phyloP scores from a whole-genome alignment of 2,888 invertebrate species.

The Drosophila hamatofila region DNA sequence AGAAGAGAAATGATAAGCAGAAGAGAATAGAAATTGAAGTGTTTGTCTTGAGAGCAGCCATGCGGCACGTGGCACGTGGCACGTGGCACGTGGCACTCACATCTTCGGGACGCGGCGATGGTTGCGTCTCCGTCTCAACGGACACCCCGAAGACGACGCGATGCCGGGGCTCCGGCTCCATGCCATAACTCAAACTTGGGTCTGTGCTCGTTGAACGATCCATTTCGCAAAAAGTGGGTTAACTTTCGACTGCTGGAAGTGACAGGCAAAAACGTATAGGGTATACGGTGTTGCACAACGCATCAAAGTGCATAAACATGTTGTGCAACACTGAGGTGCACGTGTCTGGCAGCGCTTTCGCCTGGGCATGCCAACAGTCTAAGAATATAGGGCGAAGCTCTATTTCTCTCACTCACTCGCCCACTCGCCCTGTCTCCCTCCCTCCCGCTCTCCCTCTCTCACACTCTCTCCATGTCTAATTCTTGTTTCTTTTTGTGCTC shows the following conservation, averaged over 20 bases:
- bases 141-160: not conserved
- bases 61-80: too few species aligned
- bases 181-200: too few species aligned
- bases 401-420: not conserved
- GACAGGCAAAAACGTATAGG: not conserved
- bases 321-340: conserved; percentile 14
- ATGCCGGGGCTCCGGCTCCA: too few species aligned
- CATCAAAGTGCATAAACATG: not conserved
- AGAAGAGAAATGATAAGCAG: too few species aligned
- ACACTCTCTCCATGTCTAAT: not conserved
- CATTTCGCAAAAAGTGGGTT: not conserved
- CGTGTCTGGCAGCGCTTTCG: not conserved
- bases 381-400: not conserved
- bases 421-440: too few species aligned
- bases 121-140: not conserved
- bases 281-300: conserved; percentile 22
- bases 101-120: conserved; percentile 17
- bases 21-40: too few species aligned
- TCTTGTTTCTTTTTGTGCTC: conserved; percentile 8
- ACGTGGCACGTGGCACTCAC: conserved; percentile 11
- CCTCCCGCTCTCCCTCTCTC: not conserved
- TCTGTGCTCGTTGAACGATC: not conserved
- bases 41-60: too few species aligned
- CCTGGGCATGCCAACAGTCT: not conserved
- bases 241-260: not conserved